Base-by-base conservation (phyloP, 2,113 vertebrate species). In the Mus musculus region DNA sequence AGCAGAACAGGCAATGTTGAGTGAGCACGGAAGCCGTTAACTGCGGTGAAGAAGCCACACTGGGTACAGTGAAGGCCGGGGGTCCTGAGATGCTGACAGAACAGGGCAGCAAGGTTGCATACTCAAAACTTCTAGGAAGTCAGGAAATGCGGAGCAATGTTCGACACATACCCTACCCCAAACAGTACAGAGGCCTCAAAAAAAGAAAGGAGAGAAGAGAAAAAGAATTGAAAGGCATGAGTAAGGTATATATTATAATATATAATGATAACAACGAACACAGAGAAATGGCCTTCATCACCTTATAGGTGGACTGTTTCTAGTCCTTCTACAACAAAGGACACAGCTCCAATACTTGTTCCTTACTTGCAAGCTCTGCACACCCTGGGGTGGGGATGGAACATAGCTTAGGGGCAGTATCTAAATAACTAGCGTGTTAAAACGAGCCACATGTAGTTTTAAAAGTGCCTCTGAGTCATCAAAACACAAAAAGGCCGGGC, bases 131-230 rank as follows among this genome's bases (percentile, higher is more conserved):
- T 75, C 52, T 42, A 52, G 54, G 89, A 81, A 92, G 71, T 90
- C 56, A 36, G 33, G 12, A 28, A 54, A 78, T 2, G n/a, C 5
- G 59, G 24, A 54, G 59, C 46, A 24, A 67, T 1, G 2, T 3
- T 19, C 0, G 1, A 19, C 2, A 30, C 8, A 14, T 5, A 46
- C 0, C 54, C 33, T 5, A 52, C 0, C 61, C 33, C 33, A 26
- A 71, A 33, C 59, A 10, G 46, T 1, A 20, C 52, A n/a, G 78
- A 6, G 59, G 75, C 7, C 39, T 71, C 72, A 26, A 9, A 89
- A 59, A 42, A 36, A 42, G 7, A 19, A 7, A 20, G 49, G 49
- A 52, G 16, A 10, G 1, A n/a, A 39, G 4, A 26, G 36, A 7
- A 17, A 19, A 46, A 6, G 49, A 16, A 36, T 0, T 59, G 42